Percentiles rank a stretch among this genome's conserved stretches.
phyloP scores from a whole-genome alignment of 2,797 vertebrate genomes.

The Lophura swinhoii region DNA sequence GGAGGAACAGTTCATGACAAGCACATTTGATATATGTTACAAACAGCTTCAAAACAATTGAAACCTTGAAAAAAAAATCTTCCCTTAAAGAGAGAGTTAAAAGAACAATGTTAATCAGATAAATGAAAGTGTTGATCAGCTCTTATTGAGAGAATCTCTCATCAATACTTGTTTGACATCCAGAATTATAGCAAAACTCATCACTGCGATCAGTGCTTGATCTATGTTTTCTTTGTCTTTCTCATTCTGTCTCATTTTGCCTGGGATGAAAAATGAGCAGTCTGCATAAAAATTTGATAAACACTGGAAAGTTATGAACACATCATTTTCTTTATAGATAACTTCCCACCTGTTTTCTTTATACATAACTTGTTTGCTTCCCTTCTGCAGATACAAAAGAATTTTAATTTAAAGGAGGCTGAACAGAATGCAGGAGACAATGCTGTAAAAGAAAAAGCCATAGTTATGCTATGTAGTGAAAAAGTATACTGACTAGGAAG shows the following conservation, averaged over 20 bases:
- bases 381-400: not conserved
- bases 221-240: not conserved
- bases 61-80: not conserved
- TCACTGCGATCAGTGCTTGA: not conserved
- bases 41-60: not conserved
- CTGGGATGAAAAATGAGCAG: not conserved
- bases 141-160: not conserved
- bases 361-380: not conserved
- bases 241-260: not conserved
- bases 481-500: not conserved
- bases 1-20: not conserved
- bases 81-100: not conserved
- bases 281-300: not conserved
- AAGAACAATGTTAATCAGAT: not conserved
- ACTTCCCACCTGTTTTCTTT: not conserved
- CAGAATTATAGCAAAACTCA: not conserved
- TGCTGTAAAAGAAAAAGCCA: not conserved
- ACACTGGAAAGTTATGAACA: not conserved
- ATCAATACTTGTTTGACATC: not conserved
- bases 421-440: rapidly evolving
- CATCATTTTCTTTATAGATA: not conserved
- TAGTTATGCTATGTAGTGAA: not conserved
- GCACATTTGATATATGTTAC: not conserved
- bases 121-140: not conserved
- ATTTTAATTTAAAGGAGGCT: not conserved